Evolutionary conservation across 2,888 invertebrate genomes (phyloP).

Genomic region (Cheiracanthium punctorium): DNA sequence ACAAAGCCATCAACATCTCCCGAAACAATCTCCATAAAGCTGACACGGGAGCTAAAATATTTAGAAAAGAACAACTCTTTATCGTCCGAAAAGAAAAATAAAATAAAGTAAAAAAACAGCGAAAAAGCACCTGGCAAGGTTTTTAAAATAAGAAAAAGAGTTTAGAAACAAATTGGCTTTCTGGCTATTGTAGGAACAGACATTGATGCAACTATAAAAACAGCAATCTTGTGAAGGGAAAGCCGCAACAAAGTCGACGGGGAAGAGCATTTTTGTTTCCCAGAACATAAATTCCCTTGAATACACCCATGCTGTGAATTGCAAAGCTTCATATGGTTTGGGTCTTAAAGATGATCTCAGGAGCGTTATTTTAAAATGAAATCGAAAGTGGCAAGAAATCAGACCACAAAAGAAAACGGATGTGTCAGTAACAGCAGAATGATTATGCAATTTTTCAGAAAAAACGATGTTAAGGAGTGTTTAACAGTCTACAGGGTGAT

Average conservation of each 20-base stretch:
- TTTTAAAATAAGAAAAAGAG: background rate
- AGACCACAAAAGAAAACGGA: too few species aligned
- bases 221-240: background rate
- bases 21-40: too few species aligned
- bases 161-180: background rate
- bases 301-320: background rate
- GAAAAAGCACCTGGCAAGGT: background rate
- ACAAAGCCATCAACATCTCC: too few species aligned
- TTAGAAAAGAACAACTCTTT: too few species aligned
- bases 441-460: too few species aligned
- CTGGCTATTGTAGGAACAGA: background rate
- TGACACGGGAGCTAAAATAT: too few species aligned
- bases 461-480: too few species aligned
- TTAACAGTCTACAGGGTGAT: too few species aligned
- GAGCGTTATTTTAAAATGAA: background rate
- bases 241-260: background rate
- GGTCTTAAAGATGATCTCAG: background rate
- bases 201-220: background rate
- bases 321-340: background rate
- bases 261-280: background rate
- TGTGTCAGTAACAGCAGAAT: too few species aligned
- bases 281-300: background rate
- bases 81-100: too few species aligned
- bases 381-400: too few species aligned
- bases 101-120: background rate